Percentiles rank a stretch among this genome's conserved stretches.
These are phyloP conservation scores for Glomeris marginata DNA, from an alignment of 2,888 invertebrate species.

Conservation along the genomic window DNA sequence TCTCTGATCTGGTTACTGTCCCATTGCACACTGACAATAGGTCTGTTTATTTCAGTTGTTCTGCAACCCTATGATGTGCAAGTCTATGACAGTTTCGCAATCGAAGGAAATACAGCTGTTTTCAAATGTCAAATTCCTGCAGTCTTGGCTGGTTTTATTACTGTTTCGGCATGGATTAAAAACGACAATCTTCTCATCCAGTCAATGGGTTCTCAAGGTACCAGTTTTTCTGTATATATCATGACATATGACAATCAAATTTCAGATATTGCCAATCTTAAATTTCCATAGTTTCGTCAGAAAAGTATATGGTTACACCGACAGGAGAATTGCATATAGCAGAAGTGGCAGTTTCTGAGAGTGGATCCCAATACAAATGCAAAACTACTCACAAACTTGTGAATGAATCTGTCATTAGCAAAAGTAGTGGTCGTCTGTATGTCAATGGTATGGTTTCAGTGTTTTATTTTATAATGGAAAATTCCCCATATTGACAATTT, in stretches of 20 bases:
- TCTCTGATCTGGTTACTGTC: background rate
- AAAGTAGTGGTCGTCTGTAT: slow-evolving; percentile 3
- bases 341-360: background rate
- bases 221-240: background rate
- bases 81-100: slow-evolving; percentile 8
- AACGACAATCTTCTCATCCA: slow-evolving; percentile 9
- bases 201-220: background rate
- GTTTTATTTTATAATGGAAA: background rate
- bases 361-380: slow-evolving; percentile 8
- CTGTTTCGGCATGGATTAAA: slow-evolving; percentile 8
- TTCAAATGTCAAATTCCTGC: slow-evolving; percentile 9
- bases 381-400: slow-evolving; percentile 7
- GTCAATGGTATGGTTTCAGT: slow-evolving; percentile 6
- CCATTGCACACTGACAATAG: background rate
- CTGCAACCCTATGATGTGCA: slow-evolving; percentile 6
- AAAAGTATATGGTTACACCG: slow-evolving; percentile 2
- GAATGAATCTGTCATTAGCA: slow-evolving; percentile 2
- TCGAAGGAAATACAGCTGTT: slow-evolving; percentile 8
- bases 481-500: background rate
- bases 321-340: slow-evolving; percentile 7
- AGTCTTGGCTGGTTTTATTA: slow-evolving; percentile 1
- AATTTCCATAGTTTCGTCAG: background rate
- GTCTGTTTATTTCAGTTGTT: slow-evolving; percentile 1
- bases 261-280: background rate
- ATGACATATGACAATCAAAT: background rate